Evolutionary conservation across 1,140 invertebrate species (phyloP).

Genomic region (Lordiphosa collinella): DNA sequence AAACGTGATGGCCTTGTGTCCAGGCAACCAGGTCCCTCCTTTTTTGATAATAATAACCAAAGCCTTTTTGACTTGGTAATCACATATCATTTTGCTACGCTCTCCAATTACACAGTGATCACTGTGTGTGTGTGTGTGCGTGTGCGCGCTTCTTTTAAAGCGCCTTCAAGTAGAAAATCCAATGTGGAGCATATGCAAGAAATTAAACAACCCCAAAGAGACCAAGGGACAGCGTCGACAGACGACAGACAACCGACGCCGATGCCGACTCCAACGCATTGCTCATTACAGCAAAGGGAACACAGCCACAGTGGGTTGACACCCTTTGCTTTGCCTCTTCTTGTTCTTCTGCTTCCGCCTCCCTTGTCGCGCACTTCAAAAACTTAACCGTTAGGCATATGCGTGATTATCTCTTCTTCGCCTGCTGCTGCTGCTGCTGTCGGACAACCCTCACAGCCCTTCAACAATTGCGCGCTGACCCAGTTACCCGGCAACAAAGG

Average conservation of each 20-base stretch:
- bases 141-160: conserved; percentile 30
- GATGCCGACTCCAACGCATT: conserved; percentile 18
- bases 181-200: conserved; percentile 48
- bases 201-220: conserved; percentile 54
- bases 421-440: conserved; percentile 26
- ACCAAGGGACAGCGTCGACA: neutral
- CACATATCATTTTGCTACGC: conserved; percentile 30
- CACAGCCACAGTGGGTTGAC: conserved; percentile 24
- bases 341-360: conserved; percentile 2
- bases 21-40: conserved; percentile 19
- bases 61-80: conserved; percentile 44
- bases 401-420: conserved; percentile 65
- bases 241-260: conserved; percentile 14
- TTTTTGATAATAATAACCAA: conserved; percentile 26
- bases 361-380: conserved; percentile 57
- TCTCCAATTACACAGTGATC: conserved; percentile 31
- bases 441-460: conserved; percentile 48
- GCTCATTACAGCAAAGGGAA: conserved; percentile 49
- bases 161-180: conserved; percentile 42
- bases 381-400: conserved; percentile 77
- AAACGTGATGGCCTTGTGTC: conserved; percentile 24
- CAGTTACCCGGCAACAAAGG: conserved; percentile 77
- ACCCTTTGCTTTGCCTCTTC: conserved; percentile 43
- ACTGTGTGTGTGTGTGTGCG: conserved; percentile 18
- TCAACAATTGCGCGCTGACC: conserved; percentile 73